A percentile compares a stretch with the other conserved stretches of the same genome.
Evolutionary conservation across 2,113 vertebrate species (phyloP).

Genomic region (Sprattus sprattus): DNA sequence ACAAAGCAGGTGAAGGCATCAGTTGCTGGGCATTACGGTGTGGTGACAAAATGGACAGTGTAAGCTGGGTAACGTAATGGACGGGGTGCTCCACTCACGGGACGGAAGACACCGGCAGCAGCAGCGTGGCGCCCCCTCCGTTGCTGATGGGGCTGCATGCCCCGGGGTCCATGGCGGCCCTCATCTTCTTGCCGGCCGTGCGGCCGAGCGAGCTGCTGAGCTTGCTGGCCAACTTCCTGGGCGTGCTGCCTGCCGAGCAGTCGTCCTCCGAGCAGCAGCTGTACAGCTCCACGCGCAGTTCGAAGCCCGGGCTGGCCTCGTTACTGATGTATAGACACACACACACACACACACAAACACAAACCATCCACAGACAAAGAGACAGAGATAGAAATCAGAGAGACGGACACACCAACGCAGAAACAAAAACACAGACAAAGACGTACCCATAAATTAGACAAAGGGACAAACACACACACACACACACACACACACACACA

Average conservation of each 20-base stretch:
- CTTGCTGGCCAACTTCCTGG: conserved; percentile 85
- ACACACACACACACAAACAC: neutral
- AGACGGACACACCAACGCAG: too few species aligned
- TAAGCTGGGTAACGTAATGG: neutral
- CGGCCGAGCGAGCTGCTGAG: conserved; percentile 89
- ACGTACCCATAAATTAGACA: neutral
- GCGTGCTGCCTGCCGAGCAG: conserved; percentile 76
- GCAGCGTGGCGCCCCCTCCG: conserved; percentile 72
- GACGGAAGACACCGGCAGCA: conserved; percentile 80
- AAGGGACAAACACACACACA: neutral
- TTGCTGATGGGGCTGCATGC: conserved; percentile 71
- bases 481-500: neutral
- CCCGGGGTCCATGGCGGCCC: conserved; percentile 79
- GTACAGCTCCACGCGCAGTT: conserved; percentile 85
- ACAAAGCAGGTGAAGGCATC: neutral
- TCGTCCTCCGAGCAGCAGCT: conserved; percentile 87
- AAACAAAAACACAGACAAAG: neutral
- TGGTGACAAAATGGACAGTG: neutral
- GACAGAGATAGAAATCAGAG: too few species aligned
- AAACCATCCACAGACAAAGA: neutral
- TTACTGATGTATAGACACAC: conserved; percentile 51
- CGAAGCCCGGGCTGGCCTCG: conserved; percentile 81
- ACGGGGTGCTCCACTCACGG: conserved; percentile 71
- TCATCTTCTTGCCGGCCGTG: conserved; percentile 80
- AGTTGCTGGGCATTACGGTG: neutral